phyloP scores from a whole-genome alignment of 2,888 invertebrate species.

The Halictus quadricinctus region DNA sequence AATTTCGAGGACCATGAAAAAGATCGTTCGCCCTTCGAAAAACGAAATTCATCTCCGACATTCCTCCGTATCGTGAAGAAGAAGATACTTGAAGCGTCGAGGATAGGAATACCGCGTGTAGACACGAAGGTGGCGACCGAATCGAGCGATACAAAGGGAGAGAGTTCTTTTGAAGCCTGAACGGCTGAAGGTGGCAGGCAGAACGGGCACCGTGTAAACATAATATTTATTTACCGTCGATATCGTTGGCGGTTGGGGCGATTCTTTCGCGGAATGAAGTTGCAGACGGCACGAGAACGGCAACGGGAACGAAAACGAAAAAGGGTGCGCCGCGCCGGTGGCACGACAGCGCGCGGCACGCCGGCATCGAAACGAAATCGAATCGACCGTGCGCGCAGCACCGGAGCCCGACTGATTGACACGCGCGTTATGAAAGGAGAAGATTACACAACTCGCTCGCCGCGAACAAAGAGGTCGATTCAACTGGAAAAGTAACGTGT shows the following conservation, averaged over 20 bases:
- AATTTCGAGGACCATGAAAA: neutral
- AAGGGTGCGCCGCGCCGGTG: neutral
- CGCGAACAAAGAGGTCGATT: constrained; percentile 45
- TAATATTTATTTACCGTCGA: constrained; percentile 13
- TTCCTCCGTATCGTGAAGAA: neutral
- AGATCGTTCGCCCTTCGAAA: neutral
- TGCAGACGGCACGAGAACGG: neutral
- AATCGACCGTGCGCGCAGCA: neutral
- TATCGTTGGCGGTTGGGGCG: neutral
- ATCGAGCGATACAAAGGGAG: neutral
- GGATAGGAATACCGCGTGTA: neutral
- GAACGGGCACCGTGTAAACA: neutral
- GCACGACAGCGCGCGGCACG: neutral
- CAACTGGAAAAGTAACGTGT: constrained; percentile 24
- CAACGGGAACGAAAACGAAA: neutral
- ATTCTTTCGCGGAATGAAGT: neutral
- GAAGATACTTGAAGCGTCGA: neutral
- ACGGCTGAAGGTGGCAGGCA: neutral
- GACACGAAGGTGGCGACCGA: neutral
- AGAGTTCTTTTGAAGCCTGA: neutral
- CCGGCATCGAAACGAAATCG: neutral
- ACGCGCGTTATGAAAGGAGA: constrained; percentile 30
- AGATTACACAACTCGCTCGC: constrained; percentile 46
- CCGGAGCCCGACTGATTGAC: constrained; percentile 9
- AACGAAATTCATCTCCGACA: neutral